These are phyloP conservation scores for Embiotoca jacksoni DNA, from an alignment of 2,113 vertebrate genomes.

Conservation along the genomic window DNA sequence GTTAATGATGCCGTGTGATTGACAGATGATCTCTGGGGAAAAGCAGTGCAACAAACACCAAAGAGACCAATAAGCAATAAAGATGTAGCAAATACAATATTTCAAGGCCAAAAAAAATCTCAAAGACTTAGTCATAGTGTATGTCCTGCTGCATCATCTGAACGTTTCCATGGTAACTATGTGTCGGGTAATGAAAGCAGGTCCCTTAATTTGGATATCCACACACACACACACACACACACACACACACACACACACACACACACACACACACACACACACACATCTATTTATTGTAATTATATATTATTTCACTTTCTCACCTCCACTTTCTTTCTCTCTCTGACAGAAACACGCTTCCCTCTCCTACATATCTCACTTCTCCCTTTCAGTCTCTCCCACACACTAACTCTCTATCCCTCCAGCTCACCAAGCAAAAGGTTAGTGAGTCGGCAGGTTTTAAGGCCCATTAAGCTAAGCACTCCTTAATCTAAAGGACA, in stretches of 20 bases:
- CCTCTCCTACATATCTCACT: slow-evolving; percentile 32
- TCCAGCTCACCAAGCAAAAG: slow-evolving; percentile 25
- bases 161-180: slow-evolving; percentile 62
- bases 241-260: neutral
- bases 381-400: slow-evolving; percentile 29
- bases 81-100: neutral
- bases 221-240: slow-evolving; percentile 3
- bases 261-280: neutral
- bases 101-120: neutral
- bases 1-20: neutral
- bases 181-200: slow-evolving; percentile 23
- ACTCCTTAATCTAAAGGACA: slow-evolving; percentile 57
- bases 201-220: slow-evolving; percentile 39
- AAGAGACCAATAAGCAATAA: neutral
- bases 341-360: slow-evolving; percentile 33
- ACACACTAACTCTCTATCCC: slow-evolving; percentile 8
- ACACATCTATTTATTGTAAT: slow-evolving; percentile 44
- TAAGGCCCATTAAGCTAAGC: slow-evolving; percentile 57
- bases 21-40: neutral
- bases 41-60: neutral
- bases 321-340: slow-evolving; percentile 46
- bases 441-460: slow-evolving; percentile 57
- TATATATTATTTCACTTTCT: slow-evolving; percentile 52
- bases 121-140: slow-evolving; percentile 21
- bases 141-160: slow-evolving; percentile 33